phyloP scores from a whole-genome alignment of 2,113 vertebrate species.

The Salvelinus namaycush region DNA sequence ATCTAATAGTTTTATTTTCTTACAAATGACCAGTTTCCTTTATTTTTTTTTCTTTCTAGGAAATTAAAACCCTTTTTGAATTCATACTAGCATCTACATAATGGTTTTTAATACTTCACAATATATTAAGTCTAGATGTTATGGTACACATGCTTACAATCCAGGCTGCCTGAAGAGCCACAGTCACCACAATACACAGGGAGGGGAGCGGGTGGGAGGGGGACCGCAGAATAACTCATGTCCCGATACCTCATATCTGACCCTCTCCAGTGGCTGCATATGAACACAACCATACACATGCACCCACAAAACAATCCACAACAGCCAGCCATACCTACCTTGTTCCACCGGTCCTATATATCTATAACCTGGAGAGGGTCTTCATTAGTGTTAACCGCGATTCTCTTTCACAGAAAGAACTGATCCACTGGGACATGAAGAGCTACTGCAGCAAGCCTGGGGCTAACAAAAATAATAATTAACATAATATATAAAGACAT shows the following conservation, averaged over 20 bases:
- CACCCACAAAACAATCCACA: constrained; percentile 14
- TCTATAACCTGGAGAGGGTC: constrained; percentile 88
- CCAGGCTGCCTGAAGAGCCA: constrained; percentile 99
- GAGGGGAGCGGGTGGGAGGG: constrained; percentile 63
- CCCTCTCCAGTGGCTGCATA: constrained; percentile 83
- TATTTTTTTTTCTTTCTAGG: constrained; percentile 89
- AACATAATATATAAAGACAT: constrained; percentile 87
- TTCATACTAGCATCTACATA: constrained; percentile 99
- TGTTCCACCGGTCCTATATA: constrained; percentile 60
- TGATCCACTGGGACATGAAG: constrained; percentile 89
- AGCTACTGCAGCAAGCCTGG: constrained; percentile 93
- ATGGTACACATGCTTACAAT: constrained; percentile 99
- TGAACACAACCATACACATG: constrained; percentile 39
- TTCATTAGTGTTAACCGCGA: constrained; percentile 84
- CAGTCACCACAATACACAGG: constrained; percentile 99
- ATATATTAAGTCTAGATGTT: constrained; percentile 99
- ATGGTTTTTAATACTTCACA: constrained; percentile 99
- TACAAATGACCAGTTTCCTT: constrained; percentile 96
- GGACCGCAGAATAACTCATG: constrained; percentile 84
- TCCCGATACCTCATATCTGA: constrained; percentile 80
- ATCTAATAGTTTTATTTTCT: constrained; percentile 93
- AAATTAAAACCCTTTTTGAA: constrained; percentile 98
- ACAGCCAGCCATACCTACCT: constrained; percentile 41
- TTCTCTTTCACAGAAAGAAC: constrained; percentile 99
- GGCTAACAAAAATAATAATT: constrained; percentile 69